Conservation (phyloP, 2,113 vertebrate species). For the Phoenicopterus ruber region DNA sequence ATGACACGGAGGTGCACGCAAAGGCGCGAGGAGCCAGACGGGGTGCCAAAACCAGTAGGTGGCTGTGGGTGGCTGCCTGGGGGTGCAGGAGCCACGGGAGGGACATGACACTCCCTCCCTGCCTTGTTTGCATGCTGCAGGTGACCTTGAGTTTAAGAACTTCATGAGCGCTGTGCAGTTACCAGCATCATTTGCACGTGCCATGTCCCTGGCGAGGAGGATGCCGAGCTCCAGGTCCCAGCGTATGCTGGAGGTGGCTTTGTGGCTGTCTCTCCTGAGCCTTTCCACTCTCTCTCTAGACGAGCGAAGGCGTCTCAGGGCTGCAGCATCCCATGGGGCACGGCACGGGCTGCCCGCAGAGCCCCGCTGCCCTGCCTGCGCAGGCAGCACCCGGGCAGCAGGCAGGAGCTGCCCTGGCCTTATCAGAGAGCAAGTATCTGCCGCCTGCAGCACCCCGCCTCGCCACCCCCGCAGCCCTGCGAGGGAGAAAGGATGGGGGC, state of each 20-base stretch:
- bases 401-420: not conserved
- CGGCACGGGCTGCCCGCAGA: fast-evolving
- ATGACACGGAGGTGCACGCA: fast-evolving
- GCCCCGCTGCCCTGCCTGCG: not conserved
- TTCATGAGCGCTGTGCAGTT: not conserved
- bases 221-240: not conserved
- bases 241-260: not conserved
- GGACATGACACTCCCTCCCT: not conserved
- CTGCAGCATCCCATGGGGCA: not conserved
- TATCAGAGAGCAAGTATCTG: not conserved
- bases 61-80: not conserved
- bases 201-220: not conserved
- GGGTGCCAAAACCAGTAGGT: not conserved
- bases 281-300: not conserved
- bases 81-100: not conserved
- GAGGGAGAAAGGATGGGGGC: not conserved
- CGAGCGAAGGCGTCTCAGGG: not conserved
- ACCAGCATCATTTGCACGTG: not conserved
- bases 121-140: not conserved
- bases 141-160: not conserved
- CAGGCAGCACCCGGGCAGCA: not conserved
- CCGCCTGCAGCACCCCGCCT: not conserved
- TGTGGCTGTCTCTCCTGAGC: not conserved
- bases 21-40: not conserved
- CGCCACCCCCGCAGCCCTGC: not conserved